Percentiles rank a stretch among this genome's conserved stretches.
Conservation (phyloP, 1,140 invertebrate genomes). For the Physella acuta region DNA sequence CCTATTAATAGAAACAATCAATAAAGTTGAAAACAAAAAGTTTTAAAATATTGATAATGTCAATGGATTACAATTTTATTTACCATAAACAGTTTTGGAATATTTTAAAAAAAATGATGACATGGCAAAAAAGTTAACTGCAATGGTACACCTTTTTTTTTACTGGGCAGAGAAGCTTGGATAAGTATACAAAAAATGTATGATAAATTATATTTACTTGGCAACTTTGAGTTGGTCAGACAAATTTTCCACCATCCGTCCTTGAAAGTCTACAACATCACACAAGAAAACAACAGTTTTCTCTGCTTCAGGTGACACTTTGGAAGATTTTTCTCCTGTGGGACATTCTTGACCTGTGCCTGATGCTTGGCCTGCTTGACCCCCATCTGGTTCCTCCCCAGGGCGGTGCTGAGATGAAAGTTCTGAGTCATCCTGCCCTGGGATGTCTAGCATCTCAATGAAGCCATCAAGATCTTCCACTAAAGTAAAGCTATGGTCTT, state of each 20-base stretch:
- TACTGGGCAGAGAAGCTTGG: not conserved
- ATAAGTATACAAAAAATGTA: not conserved
- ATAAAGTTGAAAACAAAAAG: too few species aligned
- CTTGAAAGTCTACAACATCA: conserved; percentile 5
- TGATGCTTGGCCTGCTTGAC: too few species aligned
- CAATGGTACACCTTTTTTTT: too few species aligned
- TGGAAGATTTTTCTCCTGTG: not conserved
- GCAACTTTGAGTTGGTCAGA: not conserved
- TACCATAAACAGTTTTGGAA: too few species aligned
- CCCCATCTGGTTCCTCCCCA: too few species aligned
- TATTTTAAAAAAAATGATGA: too few species aligned
- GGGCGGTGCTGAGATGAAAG: not conserved
- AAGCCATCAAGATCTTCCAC: not conserved
- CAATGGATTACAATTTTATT: too few species aligned
- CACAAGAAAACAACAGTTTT: not conserved
- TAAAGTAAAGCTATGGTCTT: not conserved
- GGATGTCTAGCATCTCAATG: not conserved
- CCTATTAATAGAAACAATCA: too few species aligned
- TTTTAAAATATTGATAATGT: too few species aligned
- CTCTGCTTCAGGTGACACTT: not conserved
- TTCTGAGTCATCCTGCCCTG: not conserved
- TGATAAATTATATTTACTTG: not conserved
- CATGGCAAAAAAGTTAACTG: too few species aligned
- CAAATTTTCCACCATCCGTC: not conserved
- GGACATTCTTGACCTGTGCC: too few species aligned